Evolutionary conservation across 2,113 vertebrate species (phyloP), one percentile per base, ranked within the genome.

Genomic region (Actenoides lindsayi): DNA sequence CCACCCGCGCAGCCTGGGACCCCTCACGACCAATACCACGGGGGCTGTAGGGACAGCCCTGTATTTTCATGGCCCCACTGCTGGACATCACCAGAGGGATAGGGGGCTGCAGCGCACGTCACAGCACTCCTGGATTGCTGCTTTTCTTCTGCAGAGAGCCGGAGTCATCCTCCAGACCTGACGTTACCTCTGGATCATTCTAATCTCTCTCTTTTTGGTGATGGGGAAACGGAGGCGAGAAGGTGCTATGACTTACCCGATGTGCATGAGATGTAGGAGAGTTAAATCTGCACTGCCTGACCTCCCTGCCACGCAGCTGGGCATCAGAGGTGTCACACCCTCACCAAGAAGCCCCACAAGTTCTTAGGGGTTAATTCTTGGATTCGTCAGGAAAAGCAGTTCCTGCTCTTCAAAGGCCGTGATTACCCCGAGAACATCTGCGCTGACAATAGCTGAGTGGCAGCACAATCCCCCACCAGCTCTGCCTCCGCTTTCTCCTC

Each of bases 401-500:
- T 92, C 71, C 63, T 33, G 54, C 83, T 83, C 0, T 51, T 91
- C 50, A 7, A 42, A 51, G 35, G 51, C 85, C 3, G 0, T 15
- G 87, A 86, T 78, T 86, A 48, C 85, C 90, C 83, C 48, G 33
- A 31, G 67, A 86, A 77, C 88, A 92, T 93, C 93, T 78, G 90
- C 5, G 10, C 85, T 53, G 90, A 71, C 88, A 93, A 65, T 4
- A n/a, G 79, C 71, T 74, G 93, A 88, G 87, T 42, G 88, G 92
- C 94, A 95, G 94, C 68, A 23, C 1, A 51, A 83, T 78, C 63
- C 88, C 31, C 63, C 75, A 13, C 17, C 95, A 64, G 94, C 85
- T 88, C 90, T 90, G 92, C 92, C 96, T 83, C 84, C 41, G 1
- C 89, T 28, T 41, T 68, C 81, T 94, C 87, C 92, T 95, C 89